Evolutionary conservation across 37 sponge, comb jelly and placozoan genomes (phyloP).

Genomic region (Corticium candelabrum): DNA sequence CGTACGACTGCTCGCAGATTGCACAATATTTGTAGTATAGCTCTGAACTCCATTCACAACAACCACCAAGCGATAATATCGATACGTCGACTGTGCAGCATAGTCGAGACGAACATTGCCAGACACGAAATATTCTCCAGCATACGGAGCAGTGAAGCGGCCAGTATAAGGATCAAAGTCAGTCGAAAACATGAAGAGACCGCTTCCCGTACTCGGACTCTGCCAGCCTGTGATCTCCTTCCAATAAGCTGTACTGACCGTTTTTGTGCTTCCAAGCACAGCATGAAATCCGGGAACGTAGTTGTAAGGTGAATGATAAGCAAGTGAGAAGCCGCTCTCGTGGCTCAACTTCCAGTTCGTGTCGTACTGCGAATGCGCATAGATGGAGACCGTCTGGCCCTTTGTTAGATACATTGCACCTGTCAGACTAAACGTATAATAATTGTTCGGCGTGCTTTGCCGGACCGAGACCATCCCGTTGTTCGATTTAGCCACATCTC

Average conservation of each 20-base stretch:
- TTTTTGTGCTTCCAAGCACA: neutral
- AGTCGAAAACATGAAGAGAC: neutral
- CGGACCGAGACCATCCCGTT: neutral
- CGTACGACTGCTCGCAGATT: neutral
- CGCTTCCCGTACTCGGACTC: neutral
- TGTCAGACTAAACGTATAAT: neutral
- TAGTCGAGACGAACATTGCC: neutral
- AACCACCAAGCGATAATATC: neutral
- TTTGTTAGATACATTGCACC: constrained; percentile 3
- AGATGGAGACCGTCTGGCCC: neutral
- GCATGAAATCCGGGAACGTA: neutral
- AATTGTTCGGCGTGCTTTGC: neutral
- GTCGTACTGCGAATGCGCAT: neutral
- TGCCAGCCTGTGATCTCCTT: neutral
- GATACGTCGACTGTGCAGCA: neutral
- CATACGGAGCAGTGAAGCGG: neutral
- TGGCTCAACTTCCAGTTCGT: neutral
- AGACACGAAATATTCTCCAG: neutral
- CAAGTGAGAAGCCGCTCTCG: neutral
- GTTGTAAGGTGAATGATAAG: neutral
- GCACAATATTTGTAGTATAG: neutral
- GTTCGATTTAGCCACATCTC: neutral
- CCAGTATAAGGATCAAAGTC: neutral
- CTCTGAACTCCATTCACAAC: neutral
- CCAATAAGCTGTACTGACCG: neutral